Evolutionary conservation across 53 echinoderm and acorn worm genomes (phyloP).

Genomic region (Hippasteria phrygiana): DNA sequence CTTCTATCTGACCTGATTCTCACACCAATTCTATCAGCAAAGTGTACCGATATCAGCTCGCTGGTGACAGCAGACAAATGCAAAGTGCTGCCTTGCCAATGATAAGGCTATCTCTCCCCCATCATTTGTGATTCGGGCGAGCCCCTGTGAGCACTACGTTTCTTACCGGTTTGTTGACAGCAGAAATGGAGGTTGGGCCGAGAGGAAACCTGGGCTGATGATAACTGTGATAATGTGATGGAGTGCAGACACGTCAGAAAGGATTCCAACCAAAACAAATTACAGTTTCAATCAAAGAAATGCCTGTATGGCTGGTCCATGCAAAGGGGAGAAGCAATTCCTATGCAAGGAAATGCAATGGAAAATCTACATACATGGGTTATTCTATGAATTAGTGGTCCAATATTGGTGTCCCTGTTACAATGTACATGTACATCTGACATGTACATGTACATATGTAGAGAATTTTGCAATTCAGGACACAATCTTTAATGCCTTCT

Average conservation of each 20-base stretch:
- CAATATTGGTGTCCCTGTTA: too few species aligned
- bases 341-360: too few species aligned
- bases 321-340: too few species aligned
- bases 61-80: not conserved
- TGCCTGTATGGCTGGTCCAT: too few species aligned
- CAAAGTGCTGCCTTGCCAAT: slow-evolving; percentile 20
- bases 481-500: too few species aligned
- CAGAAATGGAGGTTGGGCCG: slow-evolving; percentile 17
- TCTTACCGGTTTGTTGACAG: slow-evolving; percentile 14
- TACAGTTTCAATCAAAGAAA: too few species aligned
- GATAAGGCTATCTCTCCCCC: slow-evolving; percentile 30
- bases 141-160: not conserved
- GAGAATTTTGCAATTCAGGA: too few species aligned
- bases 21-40: slow-evolving; percentile 42
- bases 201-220: slow-evolving; percentile 13
- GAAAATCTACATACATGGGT: too few species aligned
- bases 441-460: too few species aligned
- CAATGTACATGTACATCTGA: too few species aligned
- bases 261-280: not conserved
- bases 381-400: too few species aligned
- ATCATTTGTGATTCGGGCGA: not conserved
- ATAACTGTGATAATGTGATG: slow-evolving; percentile 30
- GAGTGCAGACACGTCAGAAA: slow-evolving; percentile 21
- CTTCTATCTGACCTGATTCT: slow-evolving; percentile 7
- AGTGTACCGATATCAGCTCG: slow-evolving; percentile 29